Evolutionary conservation across 2,113 vertebrate genomes (phyloP).

Genomic region (Ranitomeya imitator): DNA sequence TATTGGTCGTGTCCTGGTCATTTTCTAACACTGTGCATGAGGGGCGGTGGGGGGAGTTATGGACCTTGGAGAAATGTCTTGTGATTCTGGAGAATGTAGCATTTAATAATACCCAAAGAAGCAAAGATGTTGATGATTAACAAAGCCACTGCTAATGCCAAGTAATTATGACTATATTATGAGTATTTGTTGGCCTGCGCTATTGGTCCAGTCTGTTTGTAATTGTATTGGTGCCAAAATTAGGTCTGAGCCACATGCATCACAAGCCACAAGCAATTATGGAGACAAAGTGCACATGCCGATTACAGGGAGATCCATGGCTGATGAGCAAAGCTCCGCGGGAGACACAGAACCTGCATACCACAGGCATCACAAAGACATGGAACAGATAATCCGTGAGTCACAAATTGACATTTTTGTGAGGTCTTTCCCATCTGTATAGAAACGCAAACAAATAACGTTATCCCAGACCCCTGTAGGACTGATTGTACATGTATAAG

Average conservation of each 20-base stretch:
- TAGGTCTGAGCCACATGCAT: slow-evolving; percentile 41
- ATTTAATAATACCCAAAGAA: slow-evolving; percentile 45
- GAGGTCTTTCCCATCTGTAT: slow-evolving; percentile 12
- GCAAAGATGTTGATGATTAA: slow-evolving; percentile 53
- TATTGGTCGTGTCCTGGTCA: not conserved
- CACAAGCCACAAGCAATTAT: slow-evolving; percentile 52
- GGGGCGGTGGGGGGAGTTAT: slow-evolving; percentile 8
- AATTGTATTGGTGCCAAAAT: slow-evolving; percentile 46
- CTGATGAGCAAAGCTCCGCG: slow-evolving; percentile 43
- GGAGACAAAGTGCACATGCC: slow-evolving; percentile 50
- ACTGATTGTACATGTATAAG: not conserved
- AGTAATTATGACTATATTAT: slow-evolving; percentile 54
- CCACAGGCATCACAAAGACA: slow-evolving; percentile 27
- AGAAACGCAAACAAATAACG: not conserved
- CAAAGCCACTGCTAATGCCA: slow-evolving; percentile 47
- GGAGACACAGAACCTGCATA: slow-evolving; percentile 45
- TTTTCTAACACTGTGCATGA: not conserved
- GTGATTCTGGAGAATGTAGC: slow-evolving; percentile 40
- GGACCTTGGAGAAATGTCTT: not conserved
- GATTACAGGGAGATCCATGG: slow-evolving; percentile 28
- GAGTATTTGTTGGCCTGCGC: slow-evolving; percentile 26
- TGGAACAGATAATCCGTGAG: slow-evolving; percentile 7
- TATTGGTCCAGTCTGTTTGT: slow-evolving; percentile 48
- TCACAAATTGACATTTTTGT: slow-evolving; percentile 8
- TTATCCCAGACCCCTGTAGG: not conserved